These are phyloP conservation scores for Epinotia demarniana DNA, from an alignment of 2,888 invertebrate species.

Conservation along the genomic window DNA sequence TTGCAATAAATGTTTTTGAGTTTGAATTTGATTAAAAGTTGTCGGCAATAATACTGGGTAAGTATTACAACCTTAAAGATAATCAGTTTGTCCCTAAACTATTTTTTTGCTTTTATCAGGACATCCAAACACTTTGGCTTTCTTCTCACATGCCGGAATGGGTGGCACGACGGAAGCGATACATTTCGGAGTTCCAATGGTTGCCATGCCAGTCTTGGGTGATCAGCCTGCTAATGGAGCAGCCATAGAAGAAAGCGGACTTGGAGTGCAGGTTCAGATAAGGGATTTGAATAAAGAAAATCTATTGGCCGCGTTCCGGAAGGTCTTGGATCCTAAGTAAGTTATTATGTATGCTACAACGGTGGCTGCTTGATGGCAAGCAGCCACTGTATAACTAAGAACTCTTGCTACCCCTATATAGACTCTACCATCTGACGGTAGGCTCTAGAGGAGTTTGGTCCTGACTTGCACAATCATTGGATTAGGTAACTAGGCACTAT, in stretches of 20 bases:
- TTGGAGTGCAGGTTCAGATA: constrained; percentile 78
- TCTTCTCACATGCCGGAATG: constrained; percentile 86
- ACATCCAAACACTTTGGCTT: constrained; percentile 85
- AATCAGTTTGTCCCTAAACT: neutral
- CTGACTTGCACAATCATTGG: no score
- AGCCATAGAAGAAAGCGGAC: constrained; percentile 82
- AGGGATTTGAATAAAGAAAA: constrained; percentile 79
- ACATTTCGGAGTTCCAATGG: constrained; percentile 84
- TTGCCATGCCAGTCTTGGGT: constrained; percentile 85
- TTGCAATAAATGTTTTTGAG: no score
- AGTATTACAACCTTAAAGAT: no score
- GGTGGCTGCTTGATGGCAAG: no score
- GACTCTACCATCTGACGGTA: no score
- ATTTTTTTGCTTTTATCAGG: constrained; percentile 66
- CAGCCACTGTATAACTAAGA: no score
- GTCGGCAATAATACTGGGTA: no score
- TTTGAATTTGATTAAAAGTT: no score
- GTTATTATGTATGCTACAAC: constrained; percentile 46
- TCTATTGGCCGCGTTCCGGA: constrained; percentile 79
- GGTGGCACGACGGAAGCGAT: constrained; percentile 85
- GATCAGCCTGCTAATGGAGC: constrained; percentile 86
- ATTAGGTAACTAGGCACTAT: no score
- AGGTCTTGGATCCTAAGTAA: constrained; percentile 83
- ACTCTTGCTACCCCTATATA: no score
- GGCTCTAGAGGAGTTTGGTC: no score